Conservation (phyloP, 1,140 invertebrate species). For the Nautilus pompilius region DNA sequence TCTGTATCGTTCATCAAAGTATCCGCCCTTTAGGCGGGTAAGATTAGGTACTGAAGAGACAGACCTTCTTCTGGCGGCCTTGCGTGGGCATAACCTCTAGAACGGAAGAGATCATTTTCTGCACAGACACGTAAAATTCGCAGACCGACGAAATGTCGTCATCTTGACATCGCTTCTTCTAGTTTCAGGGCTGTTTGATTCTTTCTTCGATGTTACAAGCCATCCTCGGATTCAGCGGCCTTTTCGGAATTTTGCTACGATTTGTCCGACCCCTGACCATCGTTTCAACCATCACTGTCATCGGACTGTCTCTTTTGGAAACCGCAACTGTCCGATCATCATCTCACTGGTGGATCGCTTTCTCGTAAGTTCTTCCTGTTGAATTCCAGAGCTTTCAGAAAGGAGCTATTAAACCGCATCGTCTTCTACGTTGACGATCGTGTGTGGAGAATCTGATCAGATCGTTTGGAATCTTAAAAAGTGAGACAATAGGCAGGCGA, state of each 20-base stretch:
- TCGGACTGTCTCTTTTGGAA: constrained; percentile 47
- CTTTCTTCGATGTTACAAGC: constrained; percentile 76
- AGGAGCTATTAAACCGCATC: neutral
- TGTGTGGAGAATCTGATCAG: neutral
- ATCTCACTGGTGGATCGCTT: constrained; percentile 42
- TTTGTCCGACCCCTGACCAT: constrained; percentile 52
- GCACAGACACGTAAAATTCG: too few relatives aligned
- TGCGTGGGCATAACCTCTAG: too few relatives aligned
- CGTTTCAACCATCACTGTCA: constrained; percentile 46
- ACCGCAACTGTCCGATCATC: constrained; percentile 44
- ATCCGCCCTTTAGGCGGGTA: too few relatives aligned
- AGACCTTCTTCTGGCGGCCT: too few relatives aligned
- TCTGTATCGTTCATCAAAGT: too few relatives aligned
- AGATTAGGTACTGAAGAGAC: too few relatives aligned
- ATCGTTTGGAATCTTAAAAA: too few relatives aligned
- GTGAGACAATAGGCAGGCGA: too few relatives aligned
- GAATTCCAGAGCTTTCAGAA: neutral
- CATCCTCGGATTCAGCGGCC: constrained; percentile 65
- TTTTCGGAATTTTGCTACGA: constrained; percentile 51
- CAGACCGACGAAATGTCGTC: too few relatives aligned
- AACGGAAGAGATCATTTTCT: too few relatives aligned
- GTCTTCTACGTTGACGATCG: neutral
- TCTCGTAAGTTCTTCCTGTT: constrained; percentile 35
- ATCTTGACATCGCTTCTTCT: constrained; percentile 12
- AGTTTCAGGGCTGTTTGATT: constrained; percentile 79